Evolutionary conservation across 1,140 invertebrate species (phyloP).

Genomic region (Polyergus mexicanus): DNA sequence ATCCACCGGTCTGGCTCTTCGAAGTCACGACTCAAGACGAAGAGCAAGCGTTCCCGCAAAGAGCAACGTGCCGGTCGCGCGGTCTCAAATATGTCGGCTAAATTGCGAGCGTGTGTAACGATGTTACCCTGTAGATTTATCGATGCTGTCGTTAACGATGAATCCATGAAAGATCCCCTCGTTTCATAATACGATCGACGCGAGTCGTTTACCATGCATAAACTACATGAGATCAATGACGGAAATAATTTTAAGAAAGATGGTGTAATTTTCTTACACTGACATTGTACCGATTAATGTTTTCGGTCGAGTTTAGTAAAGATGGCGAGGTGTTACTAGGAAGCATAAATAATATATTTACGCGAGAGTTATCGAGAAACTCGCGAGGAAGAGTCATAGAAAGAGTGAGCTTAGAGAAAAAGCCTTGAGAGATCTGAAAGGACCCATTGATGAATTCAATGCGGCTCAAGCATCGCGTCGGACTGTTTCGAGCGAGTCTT

Average conservation of each 20-base stretch:
- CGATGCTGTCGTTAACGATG: neutral
- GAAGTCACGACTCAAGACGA: conserved; percentile 53
- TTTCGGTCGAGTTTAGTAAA: neutral
- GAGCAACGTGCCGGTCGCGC: conserved; percentile 31
- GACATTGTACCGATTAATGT: too few species aligned
- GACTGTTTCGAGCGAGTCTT: conserved; percentile 41
- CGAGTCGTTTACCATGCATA: neutral
- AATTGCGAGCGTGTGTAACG: conserved; percentile 37
- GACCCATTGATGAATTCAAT: conserved; percentile 23
- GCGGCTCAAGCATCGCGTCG: conserved; percentile 10
- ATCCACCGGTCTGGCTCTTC: conserved; percentile 33
- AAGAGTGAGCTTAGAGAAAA: neutral
- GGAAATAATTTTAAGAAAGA: too few species aligned
- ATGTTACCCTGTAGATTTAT: conserved; percentile 25
- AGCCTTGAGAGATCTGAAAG: conserved; percentile 12
- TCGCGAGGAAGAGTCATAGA: neutral
- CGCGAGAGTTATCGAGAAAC: neutral
- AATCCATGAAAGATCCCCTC: neutral
- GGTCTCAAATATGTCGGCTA: conserved; percentile 33
- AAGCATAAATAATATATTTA: neutral
- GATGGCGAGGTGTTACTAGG: too few species aligned
- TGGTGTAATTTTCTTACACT: too few species aligned
- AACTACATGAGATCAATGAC: neutral
- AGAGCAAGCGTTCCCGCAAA: conserved; percentile 33
- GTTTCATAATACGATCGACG: neutral